Evolutionary conservation across 2,797 vertebrate genomes (phyloP).

Genomic region (Masticophis lateralis): DNA sequence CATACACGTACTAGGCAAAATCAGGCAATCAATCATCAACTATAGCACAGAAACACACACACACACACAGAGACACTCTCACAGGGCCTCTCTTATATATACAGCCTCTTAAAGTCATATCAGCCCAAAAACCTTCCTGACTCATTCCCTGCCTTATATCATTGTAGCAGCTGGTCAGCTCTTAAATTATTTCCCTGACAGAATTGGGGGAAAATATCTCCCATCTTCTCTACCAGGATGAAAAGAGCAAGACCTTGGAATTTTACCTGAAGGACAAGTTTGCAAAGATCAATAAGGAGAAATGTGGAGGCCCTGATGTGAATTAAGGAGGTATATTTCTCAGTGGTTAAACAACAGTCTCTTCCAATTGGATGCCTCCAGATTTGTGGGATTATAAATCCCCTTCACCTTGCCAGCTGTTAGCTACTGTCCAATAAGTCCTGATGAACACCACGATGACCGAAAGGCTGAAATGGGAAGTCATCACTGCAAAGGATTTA

Average conservation of each 20-base stretch:
- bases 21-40: too few relatives aligned
- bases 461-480: not conserved
- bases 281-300: not conserved
- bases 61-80: too few relatives aligned
- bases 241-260: not conserved
- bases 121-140: too few relatives aligned
- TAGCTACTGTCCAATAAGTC: not conserved
- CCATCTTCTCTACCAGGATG: not conserved
- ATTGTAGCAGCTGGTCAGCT: too few relatives aligned
- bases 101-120: too few relatives aligned
- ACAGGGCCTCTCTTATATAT: too few relatives aligned
- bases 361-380: not conserved
- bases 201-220: too few relatives aligned
- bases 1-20: too few relatives aligned
- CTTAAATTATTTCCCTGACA: too few relatives aligned
- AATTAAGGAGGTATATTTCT: not conserved
- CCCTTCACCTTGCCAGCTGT: not conserved
- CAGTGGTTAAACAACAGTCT: not conserved
- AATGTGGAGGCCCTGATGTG: not conserved
- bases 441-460: not conserved
- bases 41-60: too few relatives aligned
- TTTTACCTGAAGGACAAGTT: not conserved
- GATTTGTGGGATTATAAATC: not conserved
- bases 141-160: too few relatives aligned
- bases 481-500: not conserved